Conservation (phyloP, 2,797 vertebrate genomes). For the Anguilla marmorata region DNA sequence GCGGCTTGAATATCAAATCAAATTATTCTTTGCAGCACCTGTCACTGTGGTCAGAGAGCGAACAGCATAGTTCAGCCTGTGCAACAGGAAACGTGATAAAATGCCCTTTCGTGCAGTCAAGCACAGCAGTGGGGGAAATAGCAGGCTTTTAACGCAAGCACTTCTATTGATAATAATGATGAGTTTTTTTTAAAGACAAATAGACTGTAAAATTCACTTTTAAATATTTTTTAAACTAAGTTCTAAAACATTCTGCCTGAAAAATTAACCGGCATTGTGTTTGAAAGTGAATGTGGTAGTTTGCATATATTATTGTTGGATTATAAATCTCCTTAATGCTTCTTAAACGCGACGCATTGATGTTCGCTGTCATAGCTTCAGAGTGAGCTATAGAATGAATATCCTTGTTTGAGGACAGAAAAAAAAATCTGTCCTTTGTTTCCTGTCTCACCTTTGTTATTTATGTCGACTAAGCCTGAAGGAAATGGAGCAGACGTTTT, state of each 20-base stretch:
- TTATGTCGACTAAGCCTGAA: neutral
- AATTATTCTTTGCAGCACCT: neutral
- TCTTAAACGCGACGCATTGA: neutral
- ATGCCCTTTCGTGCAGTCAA: neutral
- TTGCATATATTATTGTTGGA: too few relatives aligned
- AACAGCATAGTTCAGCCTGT: neutral
- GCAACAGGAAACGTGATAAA: neutral
- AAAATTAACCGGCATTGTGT: neutral
- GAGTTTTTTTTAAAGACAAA: neutral
- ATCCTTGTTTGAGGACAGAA: neutral
- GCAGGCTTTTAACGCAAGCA: too few relatives aligned
- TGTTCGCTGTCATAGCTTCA: neutral
- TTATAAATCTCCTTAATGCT: neutral
- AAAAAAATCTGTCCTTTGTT: neutral
- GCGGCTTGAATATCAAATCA: constrained; percentile 9
- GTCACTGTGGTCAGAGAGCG: neutral
- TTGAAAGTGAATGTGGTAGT: neutral
- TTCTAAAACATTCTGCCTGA: neutral
- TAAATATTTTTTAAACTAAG: neutral
- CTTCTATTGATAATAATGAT: neutral
- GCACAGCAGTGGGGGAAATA: neutral
- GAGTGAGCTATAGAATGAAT: neutral
- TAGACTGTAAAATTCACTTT: neutral
- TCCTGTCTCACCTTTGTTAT: constrained; percentile 13
- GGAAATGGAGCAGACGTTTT: neutral